Conservation (phyloP, 37 sponge, comb jelly and placozoan genomes). For the Chondrilla cf. caribensis region DNA sequence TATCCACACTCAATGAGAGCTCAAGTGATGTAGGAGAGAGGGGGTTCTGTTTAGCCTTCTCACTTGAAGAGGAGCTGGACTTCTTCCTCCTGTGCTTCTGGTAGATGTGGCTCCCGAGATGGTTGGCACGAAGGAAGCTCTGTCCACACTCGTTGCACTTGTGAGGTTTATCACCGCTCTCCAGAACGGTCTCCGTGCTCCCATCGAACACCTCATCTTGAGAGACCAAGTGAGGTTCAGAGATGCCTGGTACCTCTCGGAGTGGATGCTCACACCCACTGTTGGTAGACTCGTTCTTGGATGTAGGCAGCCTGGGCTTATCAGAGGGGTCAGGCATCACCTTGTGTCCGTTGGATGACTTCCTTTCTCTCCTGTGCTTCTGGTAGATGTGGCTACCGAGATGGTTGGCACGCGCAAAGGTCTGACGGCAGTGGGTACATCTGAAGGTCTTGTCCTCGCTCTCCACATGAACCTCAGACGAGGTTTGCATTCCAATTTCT, state of each 20-base stretch:
- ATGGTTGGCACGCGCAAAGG: background rate
- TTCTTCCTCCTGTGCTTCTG: background rate
- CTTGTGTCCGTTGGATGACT: too few species aligned
- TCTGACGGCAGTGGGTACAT: background rate
- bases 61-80: background rate
- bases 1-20: background rate
- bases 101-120: slow-evolving; percentile 1
- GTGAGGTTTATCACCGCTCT: background rate
- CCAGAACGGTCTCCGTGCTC: background rate
- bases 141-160: background rate
- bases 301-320: too few species aligned
- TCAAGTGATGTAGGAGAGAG: background rate
- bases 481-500: too few species aligned
- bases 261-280: background rate
- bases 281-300: background rate
- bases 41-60: background rate
- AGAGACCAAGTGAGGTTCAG: too few species aligned
- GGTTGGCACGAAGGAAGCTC: background rate
- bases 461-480: too few species aligned
- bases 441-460: background rate
- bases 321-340: too few species aligned
- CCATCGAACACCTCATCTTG: too few species aligned
- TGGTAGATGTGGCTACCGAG: slow-evolving; percentile 4
- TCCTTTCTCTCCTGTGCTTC: background rate
- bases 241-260: too few species aligned